Conservation (phyloP, 2,888 invertebrate species). For the Lamellibrachia satsuma region DNA sequence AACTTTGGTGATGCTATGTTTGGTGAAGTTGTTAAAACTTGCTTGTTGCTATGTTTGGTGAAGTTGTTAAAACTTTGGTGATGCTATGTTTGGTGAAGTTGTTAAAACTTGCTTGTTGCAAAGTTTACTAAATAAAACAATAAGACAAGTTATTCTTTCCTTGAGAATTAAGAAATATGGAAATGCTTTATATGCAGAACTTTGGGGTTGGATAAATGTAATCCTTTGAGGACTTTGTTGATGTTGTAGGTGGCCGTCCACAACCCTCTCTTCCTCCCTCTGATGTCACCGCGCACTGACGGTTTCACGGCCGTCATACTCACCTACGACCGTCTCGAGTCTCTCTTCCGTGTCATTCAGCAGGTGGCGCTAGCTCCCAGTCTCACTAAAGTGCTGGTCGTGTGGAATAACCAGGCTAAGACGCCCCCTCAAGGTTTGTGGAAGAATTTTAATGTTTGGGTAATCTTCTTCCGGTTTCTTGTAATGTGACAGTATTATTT, state of each 20-base stretch:
- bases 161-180: too few species aligned
- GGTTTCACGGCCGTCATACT: constrained; percentile 97
- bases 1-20: too few species aligned
- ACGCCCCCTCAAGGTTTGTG: constrained; percentile 77
- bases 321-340: constrained; percentile 90
- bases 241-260: constrained; percentile 48
- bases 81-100: not conserved
- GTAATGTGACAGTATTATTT: too few species aligned
- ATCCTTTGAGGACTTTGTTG: not conserved
- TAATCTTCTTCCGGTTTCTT: not conserved
- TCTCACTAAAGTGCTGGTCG: constrained; percentile 87
- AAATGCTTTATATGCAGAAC: not conserved
- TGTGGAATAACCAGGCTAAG: constrained; percentile 96
- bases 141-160: too few species aligned
- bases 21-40: too few species aligned
- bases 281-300: constrained; percentile 75
- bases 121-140: not conserved
- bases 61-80: not conserved
- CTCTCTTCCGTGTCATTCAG: constrained; percentile 85
- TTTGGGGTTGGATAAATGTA: not conserved
- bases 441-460: not conserved
- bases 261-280: constrained; percentile 79
- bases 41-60: not conserved
- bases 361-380: constrained; percentile 88
- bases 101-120: not conserved